phyloP scores from a whole-genome alignment of 2,888 invertebrate genomes.

The Lasioglossum oenotherae region DNA sequence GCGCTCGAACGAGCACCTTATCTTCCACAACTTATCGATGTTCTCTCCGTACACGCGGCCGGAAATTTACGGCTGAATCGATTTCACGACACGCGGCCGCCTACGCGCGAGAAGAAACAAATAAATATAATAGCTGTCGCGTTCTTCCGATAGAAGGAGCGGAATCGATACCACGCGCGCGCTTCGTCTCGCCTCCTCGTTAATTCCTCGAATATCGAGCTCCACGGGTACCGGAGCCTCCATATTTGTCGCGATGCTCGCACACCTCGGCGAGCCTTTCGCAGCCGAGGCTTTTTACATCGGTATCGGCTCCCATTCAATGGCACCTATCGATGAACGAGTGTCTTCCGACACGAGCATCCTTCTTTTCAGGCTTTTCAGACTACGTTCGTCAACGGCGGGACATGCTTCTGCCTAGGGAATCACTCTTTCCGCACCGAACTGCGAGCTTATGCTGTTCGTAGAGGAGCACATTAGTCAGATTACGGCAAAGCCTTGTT shows the following conservation, averaged over 20 bases:
- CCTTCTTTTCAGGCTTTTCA: constrained; percentile 7
- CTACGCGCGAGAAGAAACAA: constrained; percentile 14
- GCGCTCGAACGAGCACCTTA: constrained; percentile 14
- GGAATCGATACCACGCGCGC: constrained; percentile 8
- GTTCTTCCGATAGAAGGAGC: background rate
- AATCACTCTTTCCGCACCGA: background rate
- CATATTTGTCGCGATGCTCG: constrained; percentile 36
- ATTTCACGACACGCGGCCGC: constrained; percentile 9
- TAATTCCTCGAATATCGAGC: constrained; percentile 52
- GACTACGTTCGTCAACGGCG: background rate
- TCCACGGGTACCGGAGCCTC: constrained; percentile 18
- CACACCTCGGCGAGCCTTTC: constrained; percentile 17
- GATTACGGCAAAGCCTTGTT: background rate
- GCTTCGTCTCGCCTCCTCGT: constrained; percentile 7
- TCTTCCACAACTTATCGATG: constrained; percentile 20
- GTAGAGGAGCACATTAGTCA: background rate
- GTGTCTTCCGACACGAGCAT: constrained; percentile 11
- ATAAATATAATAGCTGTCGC: constrained; percentile 1
- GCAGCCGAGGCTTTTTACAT: constrained; percentile 11
- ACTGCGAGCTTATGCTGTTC: background rate
- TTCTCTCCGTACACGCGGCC: constrained; percentile 2
- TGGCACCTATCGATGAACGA: constrained; percentile 24
- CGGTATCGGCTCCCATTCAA: constrained; percentile 28
- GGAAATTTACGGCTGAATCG: constrained; percentile 10
- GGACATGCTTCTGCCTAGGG: background rate